Evolutionary conservation across 2,797 vertebrate genomes (phyloP), one percentile per base, ranked within the genome.

Genomic region (Chaenodraco wilsoni): DNA sequence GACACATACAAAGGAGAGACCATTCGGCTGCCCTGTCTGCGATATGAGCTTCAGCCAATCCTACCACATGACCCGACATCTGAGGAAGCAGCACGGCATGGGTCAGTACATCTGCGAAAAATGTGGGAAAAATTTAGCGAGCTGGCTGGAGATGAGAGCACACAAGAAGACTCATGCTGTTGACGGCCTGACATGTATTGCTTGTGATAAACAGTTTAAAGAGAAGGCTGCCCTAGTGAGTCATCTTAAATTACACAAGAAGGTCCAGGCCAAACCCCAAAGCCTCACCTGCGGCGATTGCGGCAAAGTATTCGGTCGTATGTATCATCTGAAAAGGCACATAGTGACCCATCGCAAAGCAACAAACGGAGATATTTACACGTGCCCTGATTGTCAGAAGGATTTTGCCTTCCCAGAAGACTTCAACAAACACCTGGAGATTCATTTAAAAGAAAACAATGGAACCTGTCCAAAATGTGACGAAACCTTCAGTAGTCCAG

Each of bases 61-160:
- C 3, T 93, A 92, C 78, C 92, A 93, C 87, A 90, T 93, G 91
- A 92, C 84, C 45, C 84, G 90, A 19, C 92, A 93, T 63, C 64
- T 89, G 66, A 84, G 86, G 82, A 83, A 84, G 41, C 84, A 93
- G 71, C 92, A 93, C 13, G 70, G 69, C 49, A 11, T 86, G 4
- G 84, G 82, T 16, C 51, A 85, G 19, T 81, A 91, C 46, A 72
- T 85, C 87, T 93, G 91, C 78, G 19, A 76, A 1, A 85, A 87
- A 31, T 93, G 92, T 23, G 89, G 90, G 16, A 62, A 82, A 21
- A 79, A 63, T 9, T 59, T 82, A 2, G 48, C 50, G 3, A 91
- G 72, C 74, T 90, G 87, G 88, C 64, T 84, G 17, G 89, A 91
- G 2, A 73, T 93, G 61, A 89, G 85, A 15, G 67, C 61, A 0